phyloP scores from a whole-genome alignment of 2,113 vertebrate genomes.

The sheep (Ovis aries) region DNA sequence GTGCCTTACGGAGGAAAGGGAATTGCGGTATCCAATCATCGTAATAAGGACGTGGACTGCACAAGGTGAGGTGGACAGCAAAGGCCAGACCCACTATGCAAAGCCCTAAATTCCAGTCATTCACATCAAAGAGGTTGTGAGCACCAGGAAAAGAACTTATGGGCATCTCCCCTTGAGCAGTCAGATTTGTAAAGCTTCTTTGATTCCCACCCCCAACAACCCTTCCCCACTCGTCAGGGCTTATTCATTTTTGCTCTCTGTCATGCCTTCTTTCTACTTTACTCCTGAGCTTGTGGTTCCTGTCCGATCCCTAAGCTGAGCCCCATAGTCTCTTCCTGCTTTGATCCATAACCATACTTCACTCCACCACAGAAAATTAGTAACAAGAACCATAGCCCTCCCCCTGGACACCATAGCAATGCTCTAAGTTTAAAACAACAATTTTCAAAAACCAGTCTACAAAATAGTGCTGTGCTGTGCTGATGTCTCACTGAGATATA shows the following conservation, averaged over 20 bases:
- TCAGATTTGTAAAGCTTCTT: background rate
- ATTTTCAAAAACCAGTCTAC: slow-evolving; percentile 16
- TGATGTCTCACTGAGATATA: background rate
- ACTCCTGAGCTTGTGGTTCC: background rate
- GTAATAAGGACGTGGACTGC: background rate
- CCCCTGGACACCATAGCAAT: background rate
- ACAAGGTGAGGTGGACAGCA: background rate
- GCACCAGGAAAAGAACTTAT: background rate
- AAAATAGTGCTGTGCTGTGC: background rate
- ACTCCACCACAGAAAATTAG: slow-evolving; percentile 9
- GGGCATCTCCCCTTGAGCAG: background rate
- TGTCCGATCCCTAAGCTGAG: background rate
- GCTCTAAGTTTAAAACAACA: background rate
- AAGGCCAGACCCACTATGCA: background rate
- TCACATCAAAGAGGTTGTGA: background rate
- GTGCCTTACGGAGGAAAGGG: background rate
- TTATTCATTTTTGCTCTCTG: background rate
- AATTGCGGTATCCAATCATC: background rate
- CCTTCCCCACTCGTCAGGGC: background rate
- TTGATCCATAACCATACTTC: background rate
- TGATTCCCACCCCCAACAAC: background rate
- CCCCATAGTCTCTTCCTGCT: background rate
- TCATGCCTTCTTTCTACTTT: background rate
- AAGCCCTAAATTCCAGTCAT: slow-evolving; percentile 4
- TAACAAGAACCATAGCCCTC: background rate